phyloP scores from a whole-genome alignment of 2,113 vertebrate genomes.

The Anser brachyrhynchus region DNA sequence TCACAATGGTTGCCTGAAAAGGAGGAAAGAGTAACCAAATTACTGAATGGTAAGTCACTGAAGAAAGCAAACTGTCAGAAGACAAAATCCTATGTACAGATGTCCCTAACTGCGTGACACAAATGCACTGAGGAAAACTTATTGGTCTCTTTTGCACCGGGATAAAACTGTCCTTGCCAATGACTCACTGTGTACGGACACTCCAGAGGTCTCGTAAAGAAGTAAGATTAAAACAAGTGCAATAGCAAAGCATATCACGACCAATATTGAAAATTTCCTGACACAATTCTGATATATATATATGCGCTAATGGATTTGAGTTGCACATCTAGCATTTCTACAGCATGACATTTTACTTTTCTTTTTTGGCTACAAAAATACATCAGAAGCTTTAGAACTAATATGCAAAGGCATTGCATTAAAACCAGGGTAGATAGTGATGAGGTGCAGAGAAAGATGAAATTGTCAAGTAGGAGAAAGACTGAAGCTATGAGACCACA shows the following conservation, averaged over 20 bases:
- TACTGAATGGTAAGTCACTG: background rate
- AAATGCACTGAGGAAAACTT: background rate
- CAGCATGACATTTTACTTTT: background rate
- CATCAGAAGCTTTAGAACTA: background rate
- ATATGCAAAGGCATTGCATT: background rate
- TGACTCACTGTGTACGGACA: background rate
- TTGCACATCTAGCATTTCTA: background rate
- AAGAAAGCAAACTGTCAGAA: background rate
- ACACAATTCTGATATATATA: background rate
- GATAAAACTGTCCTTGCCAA: background rate
- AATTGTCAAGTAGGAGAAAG: background rate
- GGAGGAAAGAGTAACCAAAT: conserved; percentile 2
- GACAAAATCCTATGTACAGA: background rate
- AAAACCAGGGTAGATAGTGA: background rate
- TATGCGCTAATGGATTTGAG: background rate
- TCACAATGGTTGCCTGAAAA: conserved; percentile 71
- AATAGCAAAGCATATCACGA: background rate
- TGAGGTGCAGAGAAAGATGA: background rate
- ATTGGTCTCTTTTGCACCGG: background rate
- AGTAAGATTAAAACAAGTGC: background rate
- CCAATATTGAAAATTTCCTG: background rate
- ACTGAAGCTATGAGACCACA: background rate
- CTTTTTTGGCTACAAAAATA: background rate
- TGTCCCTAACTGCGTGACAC: background rate
- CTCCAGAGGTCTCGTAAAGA: background rate